Percentiles rank a stretch among this genome's conserved stretches.
phyloP scores from a whole-genome alignment of 2,113 vertebrate species.

The Rhynchomys soricoides region DNA sequence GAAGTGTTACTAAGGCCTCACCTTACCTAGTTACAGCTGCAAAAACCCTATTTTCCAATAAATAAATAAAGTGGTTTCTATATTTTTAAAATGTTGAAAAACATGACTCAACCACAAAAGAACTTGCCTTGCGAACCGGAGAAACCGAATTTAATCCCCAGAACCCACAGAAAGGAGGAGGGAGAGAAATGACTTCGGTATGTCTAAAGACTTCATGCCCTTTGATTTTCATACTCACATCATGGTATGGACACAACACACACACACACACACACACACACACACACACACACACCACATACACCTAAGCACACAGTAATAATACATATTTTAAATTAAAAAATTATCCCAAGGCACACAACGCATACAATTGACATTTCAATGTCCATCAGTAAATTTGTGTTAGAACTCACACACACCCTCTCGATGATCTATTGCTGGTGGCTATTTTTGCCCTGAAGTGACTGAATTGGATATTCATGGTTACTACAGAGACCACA shows the following conservation, averaged over 20 bases:
- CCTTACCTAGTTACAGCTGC: background rate
- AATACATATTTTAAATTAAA: background rate
- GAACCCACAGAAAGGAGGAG: background rate
- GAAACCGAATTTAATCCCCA: background rate
- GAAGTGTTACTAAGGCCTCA: background rate
- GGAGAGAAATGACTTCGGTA: background rate
- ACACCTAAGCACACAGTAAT: too few relatives aligned
- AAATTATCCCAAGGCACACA: background rate
- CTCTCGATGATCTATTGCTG: background rate
- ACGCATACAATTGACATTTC: background rate
- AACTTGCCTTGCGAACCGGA: background rate
- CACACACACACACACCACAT: background rate
- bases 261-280: background rate
- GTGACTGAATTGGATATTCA: background rate
- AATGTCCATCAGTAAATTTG: background rate
- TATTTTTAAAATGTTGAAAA: slow-evolving; percentile 1
- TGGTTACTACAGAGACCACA: background rate
- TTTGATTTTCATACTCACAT: background rate
- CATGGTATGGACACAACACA: background rate
- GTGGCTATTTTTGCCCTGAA: background rate
- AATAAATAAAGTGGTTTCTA: background rate
- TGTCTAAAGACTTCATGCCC: background rate
- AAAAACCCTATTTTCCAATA: background rate
- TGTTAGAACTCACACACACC: background rate
- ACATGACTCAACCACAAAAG: background rate